phyloP scores from a whole-genome alignment of 2,113 vertebrate species.

The Micromys minutus region DNA sequence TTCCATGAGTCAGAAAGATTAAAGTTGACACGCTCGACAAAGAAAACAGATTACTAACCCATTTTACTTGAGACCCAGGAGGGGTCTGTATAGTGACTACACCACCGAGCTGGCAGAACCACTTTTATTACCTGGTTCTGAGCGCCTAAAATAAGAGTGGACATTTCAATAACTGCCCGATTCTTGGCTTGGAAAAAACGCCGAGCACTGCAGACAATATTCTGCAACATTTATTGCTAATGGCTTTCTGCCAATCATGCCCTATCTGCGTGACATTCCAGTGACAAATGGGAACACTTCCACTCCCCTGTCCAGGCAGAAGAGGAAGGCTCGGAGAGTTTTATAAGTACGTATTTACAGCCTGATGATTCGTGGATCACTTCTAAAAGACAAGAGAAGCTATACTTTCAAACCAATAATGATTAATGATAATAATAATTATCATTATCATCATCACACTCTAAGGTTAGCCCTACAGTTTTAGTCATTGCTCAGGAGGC shows the following conservation, averaged over 20 bases:
- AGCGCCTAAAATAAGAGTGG: not conserved
- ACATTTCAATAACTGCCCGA: not conserved
- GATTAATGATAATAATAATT: no score
- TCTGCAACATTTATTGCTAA: not conserved
- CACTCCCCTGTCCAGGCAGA: not conserved
- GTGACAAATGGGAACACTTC: not conserved
- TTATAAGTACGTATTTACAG: not conserved
- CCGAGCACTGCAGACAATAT: not conserved
- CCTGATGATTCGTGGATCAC: not conserved
- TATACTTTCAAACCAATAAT: conserved; percentile 44
- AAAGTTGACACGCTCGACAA: conserved; percentile 18
- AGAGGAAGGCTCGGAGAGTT: not conserved
- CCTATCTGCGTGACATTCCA: not conserved
- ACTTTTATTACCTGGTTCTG: conserved; percentile 41
- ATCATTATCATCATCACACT: not conserved
- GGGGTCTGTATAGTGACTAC: not conserved
- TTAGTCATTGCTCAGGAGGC: not conserved
- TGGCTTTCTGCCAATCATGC: conserved; percentile 11
- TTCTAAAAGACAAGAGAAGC: not conserved
- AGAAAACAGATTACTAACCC: conserved; percentile 31
- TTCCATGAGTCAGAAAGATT: conserved; percentile 52
- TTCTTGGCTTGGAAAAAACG: conserved; percentile 57
- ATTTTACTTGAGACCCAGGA: not conserved
- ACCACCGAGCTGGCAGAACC: not conserved
- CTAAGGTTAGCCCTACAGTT: not conserved